Conservation (phyloP, 2,797 vertebrate species). For the Austrolebias charrua region DNA sequence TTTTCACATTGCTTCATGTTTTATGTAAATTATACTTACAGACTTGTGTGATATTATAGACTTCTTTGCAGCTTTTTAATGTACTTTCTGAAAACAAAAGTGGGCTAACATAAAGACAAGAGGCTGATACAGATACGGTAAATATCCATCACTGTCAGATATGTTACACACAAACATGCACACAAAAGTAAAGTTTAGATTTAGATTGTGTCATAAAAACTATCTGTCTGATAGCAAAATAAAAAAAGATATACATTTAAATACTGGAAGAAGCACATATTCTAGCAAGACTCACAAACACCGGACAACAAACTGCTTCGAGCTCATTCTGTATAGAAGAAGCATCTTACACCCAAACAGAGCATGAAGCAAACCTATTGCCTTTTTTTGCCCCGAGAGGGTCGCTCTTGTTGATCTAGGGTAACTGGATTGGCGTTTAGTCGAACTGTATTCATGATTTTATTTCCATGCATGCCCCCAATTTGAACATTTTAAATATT, state of each 20-base stretch:
- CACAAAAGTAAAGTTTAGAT: constrained; percentile 27
- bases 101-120: constrained; percentile 71
- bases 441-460: constrained; percentile 79
- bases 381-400: constrained; percentile 32
- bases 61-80: constrained; percentile 53
- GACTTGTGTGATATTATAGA: constrained; percentile 12
- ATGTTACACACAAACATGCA: constrained; percentile 41
- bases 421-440: constrained; percentile 56
- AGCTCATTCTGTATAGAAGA: constrained; percentile 33
- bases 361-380: constrained; percentile 14
- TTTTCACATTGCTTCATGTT: background rate
- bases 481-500: constrained; percentile 74
- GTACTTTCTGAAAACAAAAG: constrained; percentile 61
- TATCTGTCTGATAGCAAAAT: background rate
- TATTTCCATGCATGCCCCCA: constrained; percentile 75
- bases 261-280: constrained; percentile 29
- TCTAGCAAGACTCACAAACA: constrained; percentile 29
- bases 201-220: background rate
- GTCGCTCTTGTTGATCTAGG: constrained; percentile 66
- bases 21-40: constrained; percentile 19
- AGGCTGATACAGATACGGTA: constrained; percentile 63
- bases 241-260: background rate
- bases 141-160: constrained; percentile 63
- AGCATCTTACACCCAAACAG: constrained; percentile 33
- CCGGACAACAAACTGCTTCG: constrained; percentile 42